Evolutionary conservation across 2,888 invertebrate genomes (phyloP), one percentile per base, ranked within the genome.

Genomic region (Chouioia cunea): DNA sequence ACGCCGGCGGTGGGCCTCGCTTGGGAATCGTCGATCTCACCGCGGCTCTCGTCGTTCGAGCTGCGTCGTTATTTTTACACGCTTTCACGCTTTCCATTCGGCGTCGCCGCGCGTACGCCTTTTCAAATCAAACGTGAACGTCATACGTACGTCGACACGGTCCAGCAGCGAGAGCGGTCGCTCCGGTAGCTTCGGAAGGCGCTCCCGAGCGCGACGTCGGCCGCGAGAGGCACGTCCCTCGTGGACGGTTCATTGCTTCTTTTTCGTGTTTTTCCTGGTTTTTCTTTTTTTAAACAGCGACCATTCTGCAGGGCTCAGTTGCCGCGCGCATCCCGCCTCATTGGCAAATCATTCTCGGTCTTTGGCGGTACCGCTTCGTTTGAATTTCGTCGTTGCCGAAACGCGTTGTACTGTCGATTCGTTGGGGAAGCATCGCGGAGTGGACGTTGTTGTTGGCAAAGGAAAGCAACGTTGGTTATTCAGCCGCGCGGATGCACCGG

Each of bases 1-100:
- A 76, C 2, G 60, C 63, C 1, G 73, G 75, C 0, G 71, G 73
- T 4, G 79, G 77, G 0, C 74, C 73, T 2, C 58, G 14, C 6
- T 73, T 73, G 3, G 64, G 68, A n/a, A 63, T 66, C 0, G 56
- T 62, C 12, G 62, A 52, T 16, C 50, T 59, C 0, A 2, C 2
- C 23, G 4, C 0, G 1, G 53, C 1, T 10, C 18, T 46, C 6
- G 12, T 2, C 10, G 56, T 15, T 4, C 65, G 72, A 6, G 27
- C 67, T 64, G 20, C 1, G 27, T n/a, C n/a, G n/a, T n/a, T n/a
- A n/a, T n/a, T n/a, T n/a, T n/a, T 0, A 27, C 27, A 15, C 1
- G 18, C 14, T 15, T 27, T 27, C 0, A 6, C 27, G 4, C 3
- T 27, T 3, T 27, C 6, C 27, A 27, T 4, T 3, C 27, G 4